Evolutionary conservation across 2,113 vertebrate genomes (phyloP).

Genomic region (Rhipidura dahli): DNA sequence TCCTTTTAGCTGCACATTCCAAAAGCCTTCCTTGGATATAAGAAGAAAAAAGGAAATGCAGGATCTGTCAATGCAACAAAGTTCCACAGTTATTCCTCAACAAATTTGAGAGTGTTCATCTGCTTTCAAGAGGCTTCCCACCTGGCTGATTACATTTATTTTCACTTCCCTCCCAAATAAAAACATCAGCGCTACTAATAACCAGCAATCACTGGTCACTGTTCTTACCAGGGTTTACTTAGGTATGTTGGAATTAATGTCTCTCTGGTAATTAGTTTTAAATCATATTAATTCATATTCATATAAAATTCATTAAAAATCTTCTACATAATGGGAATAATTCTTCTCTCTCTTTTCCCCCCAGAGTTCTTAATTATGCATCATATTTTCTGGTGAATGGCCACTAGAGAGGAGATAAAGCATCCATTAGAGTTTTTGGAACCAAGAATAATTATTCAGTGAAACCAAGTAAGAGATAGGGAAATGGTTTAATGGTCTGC

Average conservation of each 20-base stretch:
- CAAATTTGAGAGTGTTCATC: neutral
- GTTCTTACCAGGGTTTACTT: neutral
- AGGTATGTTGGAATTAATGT: neutral
- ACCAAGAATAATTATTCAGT: slow-evolving; percentile 4
- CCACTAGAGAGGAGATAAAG: slow-evolving; percentile 38
- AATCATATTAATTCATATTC: slow-evolving; percentile 7
- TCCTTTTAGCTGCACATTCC: neutral
- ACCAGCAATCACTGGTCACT: neutral
- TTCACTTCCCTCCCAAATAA: neutral
- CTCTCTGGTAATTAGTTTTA: slow-evolving; percentile 10
- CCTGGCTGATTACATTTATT: neutral
- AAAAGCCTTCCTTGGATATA: neutral
- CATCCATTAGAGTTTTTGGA: slow-evolving; percentile 4
- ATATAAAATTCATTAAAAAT: slow-evolving; percentile 30
- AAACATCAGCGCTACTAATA: neutral
- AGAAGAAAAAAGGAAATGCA: neutral
- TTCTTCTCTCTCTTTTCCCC: neutral
- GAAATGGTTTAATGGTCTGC: slow-evolving; percentile 4
- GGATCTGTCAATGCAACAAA: neutral
- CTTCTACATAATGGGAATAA: neutral
- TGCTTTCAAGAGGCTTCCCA: neutral
- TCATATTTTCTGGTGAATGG: slow-evolving; percentile 36
- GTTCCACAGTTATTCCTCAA: neutral
- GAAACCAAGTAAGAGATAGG: neutral
- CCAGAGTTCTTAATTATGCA: slow-evolving; percentile 4